A percentile compares a stretch with the other conserved stretches of the same genome.
phyloP scores from a whole-genome alignment of 2,797 vertebrate species.

The Neomorphus geoffroyi region DNA sequence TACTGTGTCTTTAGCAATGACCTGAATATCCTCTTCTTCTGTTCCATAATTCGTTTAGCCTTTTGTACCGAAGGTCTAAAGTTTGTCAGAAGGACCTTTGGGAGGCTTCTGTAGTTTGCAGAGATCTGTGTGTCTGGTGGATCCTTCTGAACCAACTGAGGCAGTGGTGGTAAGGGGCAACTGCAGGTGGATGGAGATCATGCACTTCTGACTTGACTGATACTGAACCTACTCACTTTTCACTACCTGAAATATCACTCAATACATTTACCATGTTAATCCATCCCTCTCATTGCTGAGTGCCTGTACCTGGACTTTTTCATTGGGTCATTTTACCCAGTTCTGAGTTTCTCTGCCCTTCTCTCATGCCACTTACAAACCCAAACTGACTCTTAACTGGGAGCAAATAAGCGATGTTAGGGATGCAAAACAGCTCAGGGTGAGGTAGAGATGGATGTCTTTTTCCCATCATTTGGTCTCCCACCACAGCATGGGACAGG shows the following conservation, averaged over 20 bases:
- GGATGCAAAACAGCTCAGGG: neutral
- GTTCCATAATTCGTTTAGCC: neutral
- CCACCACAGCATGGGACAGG: neutral
- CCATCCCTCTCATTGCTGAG: neutral
- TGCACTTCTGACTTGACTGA: neutral
- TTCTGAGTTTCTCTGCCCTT: neutral
- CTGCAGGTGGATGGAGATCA: neutral
- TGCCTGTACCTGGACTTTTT: neutral
- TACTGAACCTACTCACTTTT: neutral
- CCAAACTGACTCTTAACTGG: neutral
- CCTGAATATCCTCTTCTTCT: neutral
- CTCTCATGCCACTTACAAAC: neutral
- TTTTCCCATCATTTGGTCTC: neutral
- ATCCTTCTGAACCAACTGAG: neutral
- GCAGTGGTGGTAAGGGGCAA: neutral
- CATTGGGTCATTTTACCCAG: neutral
- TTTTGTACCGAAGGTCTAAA: neutral
- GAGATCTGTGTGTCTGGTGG: neutral
- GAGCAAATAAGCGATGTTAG: neutral
- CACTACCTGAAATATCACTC: neutral
- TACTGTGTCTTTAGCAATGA: neutral
- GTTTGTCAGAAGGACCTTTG: neutral
- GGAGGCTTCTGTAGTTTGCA: neutral
- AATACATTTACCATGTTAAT: fast-evolving
- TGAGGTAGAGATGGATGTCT: neutral